A percentile compares a stretch with the other conserved stretches of the same genome.
phyloP scores from a whole-genome alignment of 2,113 vertebrate species.

The Thamnaconus septentrionalis region DNA sequence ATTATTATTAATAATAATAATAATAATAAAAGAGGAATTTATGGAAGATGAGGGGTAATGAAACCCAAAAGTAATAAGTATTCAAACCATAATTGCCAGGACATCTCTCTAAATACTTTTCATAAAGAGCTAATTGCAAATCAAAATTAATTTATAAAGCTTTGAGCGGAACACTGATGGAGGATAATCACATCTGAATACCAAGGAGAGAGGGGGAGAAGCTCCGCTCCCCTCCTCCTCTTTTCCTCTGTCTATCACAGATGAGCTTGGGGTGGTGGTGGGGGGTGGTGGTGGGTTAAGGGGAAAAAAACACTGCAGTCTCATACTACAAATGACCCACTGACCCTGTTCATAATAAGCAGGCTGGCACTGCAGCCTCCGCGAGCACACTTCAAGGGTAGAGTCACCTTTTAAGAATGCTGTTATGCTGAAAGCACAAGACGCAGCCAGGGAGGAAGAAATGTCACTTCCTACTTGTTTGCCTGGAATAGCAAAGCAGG shows the following conservation, averaged over 20 bases:
- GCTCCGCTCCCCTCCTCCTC: constrained; percentile 3
- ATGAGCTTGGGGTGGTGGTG: background rate
- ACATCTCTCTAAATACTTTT: constrained; percentile 22
- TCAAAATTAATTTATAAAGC: constrained; percentile 33
- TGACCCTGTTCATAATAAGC: constrained; percentile 66
- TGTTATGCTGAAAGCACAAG: constrained; percentile 41
- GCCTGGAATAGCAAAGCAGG: constrained; percentile 45
- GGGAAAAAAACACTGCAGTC: constrained; percentile 25
- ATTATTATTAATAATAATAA: no score
- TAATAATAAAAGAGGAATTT: no score
- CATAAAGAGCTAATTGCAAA: constrained; percentile 30
- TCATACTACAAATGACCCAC: constrained; percentile 63
- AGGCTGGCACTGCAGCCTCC: constrained; percentile 24
- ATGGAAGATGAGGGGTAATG: background rate
- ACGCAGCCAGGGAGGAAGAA: constrained; percentile 37
- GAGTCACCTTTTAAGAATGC: constrained; percentile 53
- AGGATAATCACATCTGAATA: constrained; percentile 38
- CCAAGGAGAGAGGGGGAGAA: constrained; percentile 9
- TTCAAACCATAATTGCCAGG: constrained; percentile 1
- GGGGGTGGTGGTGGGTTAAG: background rate
- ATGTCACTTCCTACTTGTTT: constrained; percentile 54
- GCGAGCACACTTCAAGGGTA: constrained; percentile 21
- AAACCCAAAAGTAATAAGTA: background rate
- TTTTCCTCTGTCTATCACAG: background rate
- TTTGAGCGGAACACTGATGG: constrained; percentile 24